Evolutionary conservation across 2,888 invertebrate species (phyloP).

Genomic region (Tethea ocularis): DNA sequence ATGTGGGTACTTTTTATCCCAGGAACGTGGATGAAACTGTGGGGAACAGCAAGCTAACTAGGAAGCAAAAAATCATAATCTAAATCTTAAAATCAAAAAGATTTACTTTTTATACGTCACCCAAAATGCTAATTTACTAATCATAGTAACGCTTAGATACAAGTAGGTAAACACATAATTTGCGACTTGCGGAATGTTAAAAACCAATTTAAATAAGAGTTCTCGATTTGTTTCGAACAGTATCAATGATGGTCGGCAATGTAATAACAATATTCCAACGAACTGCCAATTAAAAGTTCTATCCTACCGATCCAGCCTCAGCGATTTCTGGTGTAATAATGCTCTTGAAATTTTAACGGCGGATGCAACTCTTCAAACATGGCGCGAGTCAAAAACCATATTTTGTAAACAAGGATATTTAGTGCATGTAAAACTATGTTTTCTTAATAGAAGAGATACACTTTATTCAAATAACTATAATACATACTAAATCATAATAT

Average conservation of each 20-base stretch:
- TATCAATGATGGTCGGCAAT: conserved; percentile 57
- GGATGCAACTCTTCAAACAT: conserved; percentile 49
- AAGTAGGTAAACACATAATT: conserved; percentile 4
- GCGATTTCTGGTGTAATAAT: conserved; percentile 60
- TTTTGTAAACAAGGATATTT: not conserved
- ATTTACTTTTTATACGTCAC: no score
- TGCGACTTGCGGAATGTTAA: conserved; percentile 12
- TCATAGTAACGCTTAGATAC: no score
- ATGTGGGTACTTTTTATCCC: no score
- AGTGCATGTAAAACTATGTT: no score
- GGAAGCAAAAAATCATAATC: no score
- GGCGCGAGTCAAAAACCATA: conserved; percentile 24
- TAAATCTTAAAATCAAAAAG: no score
- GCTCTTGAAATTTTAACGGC: conserved; percentile 66
- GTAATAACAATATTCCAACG: conserved; percentile 62
- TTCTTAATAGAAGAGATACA: no score
- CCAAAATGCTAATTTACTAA: no score
- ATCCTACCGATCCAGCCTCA: conserved; percentile 52
- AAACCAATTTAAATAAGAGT: conserved; percentile 22
- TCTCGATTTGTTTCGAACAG: conserved; percentile 48
- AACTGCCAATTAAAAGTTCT: conserved; percentile 80
- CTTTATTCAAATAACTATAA: no score
- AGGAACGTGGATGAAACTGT: no score
- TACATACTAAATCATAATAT: no score
- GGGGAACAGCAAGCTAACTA: no score